Evolutionary conservation across 2,888 invertebrate species (phyloP), one percentile per base, ranked within the genome.

Genomic region (Priocnemis perturbator): DNA sequence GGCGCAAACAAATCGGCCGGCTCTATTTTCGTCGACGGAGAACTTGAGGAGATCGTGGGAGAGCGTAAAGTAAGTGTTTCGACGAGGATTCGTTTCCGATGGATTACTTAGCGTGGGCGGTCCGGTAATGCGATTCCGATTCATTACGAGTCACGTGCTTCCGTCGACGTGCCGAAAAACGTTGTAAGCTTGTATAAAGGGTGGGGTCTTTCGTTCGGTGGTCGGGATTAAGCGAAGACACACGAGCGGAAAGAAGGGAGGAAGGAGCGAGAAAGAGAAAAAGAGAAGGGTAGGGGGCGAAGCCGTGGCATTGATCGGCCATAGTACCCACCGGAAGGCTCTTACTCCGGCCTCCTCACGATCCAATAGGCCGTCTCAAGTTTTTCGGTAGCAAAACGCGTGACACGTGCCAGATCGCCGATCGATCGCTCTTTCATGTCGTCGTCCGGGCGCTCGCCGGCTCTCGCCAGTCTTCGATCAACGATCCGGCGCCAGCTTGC

Each of bases 261-360:
- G n/a, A 45, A 55, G 20, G n/a, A 21, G 52, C 55, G 60, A 20
- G 60, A 44, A 57, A 20, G 17, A 55, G 47, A 57, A 58, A 53
- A 61, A 48, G 61, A 52, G 64, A 55, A 61, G 47, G 30, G 45
- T 26, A 17, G 60, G 60, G 55, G 37, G 44, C 7, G 19, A 37
- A 63, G 77, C 67, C 77, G 67, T 67, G 68, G 79, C 81, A 81
- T 81, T 80, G 81, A 81, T 81, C 81, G 81, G 61, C 67, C 69
- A 72, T 64, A 68, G 67, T 56, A 58, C 68, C 58, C 68, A 64
- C 57, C 55, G 55, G 65, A 64, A 69, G 64, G 73, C 74, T 69
- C 74, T 73, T 71, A 59, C 53, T 60, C 52, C 52, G 60, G 66
- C 63, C 67, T 73, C 74, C 64, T 69, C 74, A 59, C 56, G 70